Base-by-base conservation (phyloP, 2,113 vertebrate genomes). In the Marmota flaviventris region DNA sequence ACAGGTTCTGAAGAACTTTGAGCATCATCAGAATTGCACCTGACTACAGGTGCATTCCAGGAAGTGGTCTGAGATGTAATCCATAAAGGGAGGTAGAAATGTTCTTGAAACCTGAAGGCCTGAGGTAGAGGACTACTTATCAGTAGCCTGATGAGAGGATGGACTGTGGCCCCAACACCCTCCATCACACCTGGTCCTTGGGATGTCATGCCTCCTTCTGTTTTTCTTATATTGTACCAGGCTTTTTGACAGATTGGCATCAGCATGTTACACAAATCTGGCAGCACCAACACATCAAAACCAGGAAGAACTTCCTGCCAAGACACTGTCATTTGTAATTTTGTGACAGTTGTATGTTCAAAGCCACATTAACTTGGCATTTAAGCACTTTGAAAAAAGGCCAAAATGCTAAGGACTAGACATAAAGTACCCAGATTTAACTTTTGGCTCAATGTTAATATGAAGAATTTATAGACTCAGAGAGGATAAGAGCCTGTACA, bases 231-330 rank as follows among this genome's bases (percentile, higher is more conserved):
- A 9, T 4, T n/a, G 24, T 27, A 4, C 72, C 45, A 69, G n/a
- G 48, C 37, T 85, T 39, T 32, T 4, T 75, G 56, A 90, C 61
- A 82, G 81, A 58, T 5, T 75, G 48, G n/a, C 69, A 86, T 79
- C 34, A 2, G 4, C 42, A 17, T 7, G 2, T 42, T 76, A 69
- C 27, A 70, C 67, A 91, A 79, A 88, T 81, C 85, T 42, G 58
- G 67, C 67, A 84, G 67, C n/a, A 92, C 51, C 72, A 63, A 92
- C 72, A 85, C 48, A 77, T 58, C 85, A 88, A 90, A 93, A 87
- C 51, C 90, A 93, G 89, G 32, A 83, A 89, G 70, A 79, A 72
- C 56, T 84, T 90, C 70, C 77, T 95, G 86, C 94, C 86, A 89
- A 96, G 63, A 85, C 2, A 4, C 3, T 53, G 56, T 89, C 76